Base-by-base conservation (phyloP, 2,797 vertebrate genomes). In the Alca torda region DNA sequence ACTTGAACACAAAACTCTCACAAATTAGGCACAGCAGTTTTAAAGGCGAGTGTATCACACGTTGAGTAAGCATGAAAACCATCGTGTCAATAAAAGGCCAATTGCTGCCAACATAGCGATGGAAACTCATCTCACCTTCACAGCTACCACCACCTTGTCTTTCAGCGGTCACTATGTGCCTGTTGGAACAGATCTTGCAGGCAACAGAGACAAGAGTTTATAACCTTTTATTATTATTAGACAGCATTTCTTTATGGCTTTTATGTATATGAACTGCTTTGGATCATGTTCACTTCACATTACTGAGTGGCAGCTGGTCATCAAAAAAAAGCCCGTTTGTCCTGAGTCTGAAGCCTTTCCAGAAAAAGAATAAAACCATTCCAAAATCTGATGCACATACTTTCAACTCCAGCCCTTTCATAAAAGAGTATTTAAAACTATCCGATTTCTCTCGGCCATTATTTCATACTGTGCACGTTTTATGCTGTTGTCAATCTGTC, bases 21-120 rank as follows among this genome's bases (percentile, higher is more conserved):
- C 37, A 43, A 5, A 28, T n/a, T 31, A 65, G 21, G 53, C 9
- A 39, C 67, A 82, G 17, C 25, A 37, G 30, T 21, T 61, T 67
- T 45, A 37, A 45, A 68, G 0, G 0, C 1, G 2, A 60, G 13
- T 39, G 31, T 39, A 23, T 17, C 11, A 30, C 53, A 17, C 33
- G 45, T 61, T 41, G 43, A 16, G 12, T 11, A 28, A 26, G 41
- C 17, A 20, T 28, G 31, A 26, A 61, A 60, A 31, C 31, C 46
- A 7, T 1, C 12, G 10, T 23, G 39, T 17, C 61, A 35, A 21
- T 3, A 11, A n/a, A 54, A 35, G 10, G 26, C n/a, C 46, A 33
- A 10, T 14, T 48, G 25, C 43, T 46, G 20, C 37, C 37, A 23
- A 18, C 0, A 3, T 31, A 45, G n/a, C 17, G 23, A 53, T 2